Evolutionary conservation across 2,113 vertebrate species (phyloP).

Genomic region (Gnathonemus echidnorhynchus): DNA sequence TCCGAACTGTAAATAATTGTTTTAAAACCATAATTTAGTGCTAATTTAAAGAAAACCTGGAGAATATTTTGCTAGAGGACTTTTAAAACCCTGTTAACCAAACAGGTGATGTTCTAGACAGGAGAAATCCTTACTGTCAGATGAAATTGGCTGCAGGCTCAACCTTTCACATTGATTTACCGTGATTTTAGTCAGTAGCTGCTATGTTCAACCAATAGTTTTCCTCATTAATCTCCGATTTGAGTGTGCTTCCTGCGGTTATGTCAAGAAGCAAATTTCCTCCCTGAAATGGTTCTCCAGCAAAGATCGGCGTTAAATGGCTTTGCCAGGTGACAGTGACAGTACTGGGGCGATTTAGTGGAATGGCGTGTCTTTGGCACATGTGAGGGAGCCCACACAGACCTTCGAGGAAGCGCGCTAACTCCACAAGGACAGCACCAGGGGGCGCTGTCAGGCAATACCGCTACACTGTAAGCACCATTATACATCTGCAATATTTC

Average conservation of each 20-base stretch:
- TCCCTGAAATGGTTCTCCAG: not conserved
- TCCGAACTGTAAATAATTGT: not conserved
- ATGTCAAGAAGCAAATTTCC: not conserved
- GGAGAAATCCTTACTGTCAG: not conserved
- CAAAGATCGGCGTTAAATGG: not conserved
- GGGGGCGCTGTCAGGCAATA: not conserved
- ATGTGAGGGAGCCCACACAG: not conserved
- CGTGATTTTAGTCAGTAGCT: not conserved
- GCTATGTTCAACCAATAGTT: not conserved
- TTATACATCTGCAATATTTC: not conserved
- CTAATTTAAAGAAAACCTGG: not conserved
- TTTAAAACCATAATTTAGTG: not conserved
- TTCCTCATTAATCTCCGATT: not conserved
- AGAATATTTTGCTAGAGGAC: not conserved
- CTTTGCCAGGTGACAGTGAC: not conserved
- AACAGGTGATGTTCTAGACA: not conserved
- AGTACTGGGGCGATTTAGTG: not conserved
- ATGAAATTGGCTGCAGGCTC: not conserved
- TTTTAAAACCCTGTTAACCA: not conserved
- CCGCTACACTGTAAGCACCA: not conserved
- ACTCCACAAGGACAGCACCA: not conserved
- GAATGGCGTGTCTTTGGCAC: not conserved
- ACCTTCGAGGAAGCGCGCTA: not conserved
- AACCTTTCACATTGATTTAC: constrained; percentile 3
- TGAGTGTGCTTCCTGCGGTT: not conserved